These are phyloP conservation scores for Salvelinus sp. DNA, from an alignment of 2,113 vertebrate genomes.

Conservation along the genomic window DNA sequence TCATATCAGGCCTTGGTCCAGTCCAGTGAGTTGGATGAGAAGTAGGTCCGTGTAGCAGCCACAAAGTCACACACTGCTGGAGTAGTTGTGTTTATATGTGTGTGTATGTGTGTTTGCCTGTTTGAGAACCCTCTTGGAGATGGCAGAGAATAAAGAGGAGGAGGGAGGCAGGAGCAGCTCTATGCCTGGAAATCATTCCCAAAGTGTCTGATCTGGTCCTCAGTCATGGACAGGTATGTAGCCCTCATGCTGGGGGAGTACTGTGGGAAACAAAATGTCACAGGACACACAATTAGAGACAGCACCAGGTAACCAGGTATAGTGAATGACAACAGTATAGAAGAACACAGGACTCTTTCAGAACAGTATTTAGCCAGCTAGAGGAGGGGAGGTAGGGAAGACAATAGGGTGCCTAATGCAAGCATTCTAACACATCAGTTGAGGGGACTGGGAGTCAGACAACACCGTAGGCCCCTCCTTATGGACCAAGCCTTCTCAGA, in stretches of 20 bases:
- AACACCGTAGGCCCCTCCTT: background rate
- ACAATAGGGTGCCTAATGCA: background rate
- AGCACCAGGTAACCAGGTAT: background rate
- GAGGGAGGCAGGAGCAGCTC: slow-evolving; percentile 16
- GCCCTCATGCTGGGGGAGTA: slow-evolving; percentile 96
- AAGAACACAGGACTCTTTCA: background rate
- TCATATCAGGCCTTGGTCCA: background rate
- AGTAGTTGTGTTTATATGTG: background rate
- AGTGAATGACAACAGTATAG: background rate
- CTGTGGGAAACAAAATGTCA: slow-evolving; percentile 62
- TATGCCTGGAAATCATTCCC: slow-evolving; percentile 83
- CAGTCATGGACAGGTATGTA: slow-evolving; percentile 90
- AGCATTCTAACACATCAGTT: background rate
- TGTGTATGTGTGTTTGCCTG: background rate
- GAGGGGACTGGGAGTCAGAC: background rate
- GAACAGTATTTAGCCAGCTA: background rate
- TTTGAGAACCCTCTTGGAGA: slow-evolving; percentile 10
- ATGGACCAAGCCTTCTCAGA: background rate
- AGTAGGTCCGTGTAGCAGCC: background rate
- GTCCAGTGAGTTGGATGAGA: background rate
- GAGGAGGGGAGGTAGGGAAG: background rate
- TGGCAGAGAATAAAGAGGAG: background rate
- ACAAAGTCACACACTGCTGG: slow-evolving; percentile 5
- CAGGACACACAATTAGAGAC: slow-evolving; percentile 32
- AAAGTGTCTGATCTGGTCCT: slow-evolving; percentile 82